A percentile compares a stretch with the other conserved stretches of the same genome.
Evolutionary conservation across 2,113 vertebrate genomes (phyloP).

Genomic region (Odontesthes bonariensis): DNA sequence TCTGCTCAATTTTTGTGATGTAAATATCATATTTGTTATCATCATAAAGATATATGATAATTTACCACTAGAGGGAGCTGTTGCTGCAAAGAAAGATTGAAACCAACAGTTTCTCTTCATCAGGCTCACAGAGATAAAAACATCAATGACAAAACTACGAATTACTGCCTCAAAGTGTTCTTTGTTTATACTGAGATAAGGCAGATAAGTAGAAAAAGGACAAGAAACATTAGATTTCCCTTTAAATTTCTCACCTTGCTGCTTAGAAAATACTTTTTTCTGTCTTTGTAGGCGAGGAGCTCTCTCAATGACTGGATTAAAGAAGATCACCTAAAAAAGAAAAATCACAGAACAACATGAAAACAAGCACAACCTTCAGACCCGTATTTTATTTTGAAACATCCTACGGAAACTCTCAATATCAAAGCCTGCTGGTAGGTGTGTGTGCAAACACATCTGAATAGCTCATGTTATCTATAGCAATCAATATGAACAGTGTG

Average conservation of each 20-base stretch:
- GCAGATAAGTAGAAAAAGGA: too few species aligned
- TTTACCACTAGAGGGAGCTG: conserved; percentile 62
- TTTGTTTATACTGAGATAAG: too few species aligned
- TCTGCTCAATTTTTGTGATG: too few species aligned
- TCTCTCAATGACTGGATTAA: conserved; percentile 90
- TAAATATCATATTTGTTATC: too few species aligned
- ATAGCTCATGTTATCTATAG: background rate
- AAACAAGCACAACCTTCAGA: background rate
- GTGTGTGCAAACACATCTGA: conserved; percentile 14
- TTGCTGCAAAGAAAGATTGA: conserved; percentile 4
- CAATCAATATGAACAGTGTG: background rate
- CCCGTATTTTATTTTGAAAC: too few species aligned
- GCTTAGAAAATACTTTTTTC: conserved; percentile 93
- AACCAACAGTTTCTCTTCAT: background rate
- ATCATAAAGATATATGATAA: rapidly evolving
- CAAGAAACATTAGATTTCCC: background rate
- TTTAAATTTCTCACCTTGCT: conserved; percentile 83
- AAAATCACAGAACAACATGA: conserved; percentile 28
- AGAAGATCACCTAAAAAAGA: conserved; percentile 88
- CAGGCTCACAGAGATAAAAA: too few species aligned
- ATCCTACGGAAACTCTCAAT: conserved; percentile 22
- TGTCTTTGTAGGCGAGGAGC: conserved; percentile 89
- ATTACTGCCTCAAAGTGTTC: background rate
- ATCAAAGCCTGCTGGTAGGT: conserved; percentile 59
- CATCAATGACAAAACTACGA: background rate